These are phyloP conservation scores for Chlorops oryzae DNA, from an alignment of 1,140 invertebrate species.

Conservation along the genomic window DNA sequence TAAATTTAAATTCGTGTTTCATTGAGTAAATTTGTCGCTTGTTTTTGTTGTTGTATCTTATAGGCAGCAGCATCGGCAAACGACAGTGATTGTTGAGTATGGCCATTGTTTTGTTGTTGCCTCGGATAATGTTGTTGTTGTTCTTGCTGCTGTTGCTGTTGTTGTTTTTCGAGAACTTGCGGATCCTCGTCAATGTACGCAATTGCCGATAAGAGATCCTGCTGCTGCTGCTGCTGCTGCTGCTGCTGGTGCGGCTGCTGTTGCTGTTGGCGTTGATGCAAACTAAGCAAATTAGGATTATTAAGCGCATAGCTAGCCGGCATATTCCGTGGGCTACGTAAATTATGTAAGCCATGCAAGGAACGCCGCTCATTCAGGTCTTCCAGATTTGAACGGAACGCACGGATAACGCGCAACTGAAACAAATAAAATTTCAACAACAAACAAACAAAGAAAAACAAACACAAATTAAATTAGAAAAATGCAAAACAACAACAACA, in stretches of 20 bases:
- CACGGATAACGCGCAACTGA: constrained; percentile 99
- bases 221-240: constrained; percentile 20
- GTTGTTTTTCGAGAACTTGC: constrained; percentile 22
- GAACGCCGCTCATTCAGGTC: constrained; percentile 98
- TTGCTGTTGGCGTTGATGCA: constrained; percentile 28
- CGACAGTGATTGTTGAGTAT: too few relatives aligned
- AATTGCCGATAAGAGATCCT: constrained; percentile 65
- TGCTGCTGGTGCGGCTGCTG: constrained; percentile 13
- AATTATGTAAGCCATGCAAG: constrained; percentile 94
- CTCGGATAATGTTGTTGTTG: constrained; percentile 12
- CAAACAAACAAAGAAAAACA: constrained; percentile 41
- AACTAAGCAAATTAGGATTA: constrained; percentile 39
- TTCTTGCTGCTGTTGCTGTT: constrained; percentile 23
- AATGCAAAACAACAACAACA: too few relatives aligned
- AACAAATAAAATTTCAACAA: constrained; percentile 62
- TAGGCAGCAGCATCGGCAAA: too few relatives aligned
- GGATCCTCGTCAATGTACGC: constrained; percentile 87
- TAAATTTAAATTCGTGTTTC: constrained; percentile 38
- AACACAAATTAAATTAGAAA: constrained; percentile 24
- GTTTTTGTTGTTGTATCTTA: too few relatives aligned
- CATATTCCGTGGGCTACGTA: constrained; percentile 73
- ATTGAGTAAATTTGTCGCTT: too few relatives aligned
- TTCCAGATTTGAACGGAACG: constrained; percentile 99
- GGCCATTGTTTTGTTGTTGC: constrained; percentile 5
- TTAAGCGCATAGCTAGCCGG: constrained; percentile 28